Conservation (phyloP, 2,797 vertebrate genomes). For the Astyanax mexicanus region DNA sequence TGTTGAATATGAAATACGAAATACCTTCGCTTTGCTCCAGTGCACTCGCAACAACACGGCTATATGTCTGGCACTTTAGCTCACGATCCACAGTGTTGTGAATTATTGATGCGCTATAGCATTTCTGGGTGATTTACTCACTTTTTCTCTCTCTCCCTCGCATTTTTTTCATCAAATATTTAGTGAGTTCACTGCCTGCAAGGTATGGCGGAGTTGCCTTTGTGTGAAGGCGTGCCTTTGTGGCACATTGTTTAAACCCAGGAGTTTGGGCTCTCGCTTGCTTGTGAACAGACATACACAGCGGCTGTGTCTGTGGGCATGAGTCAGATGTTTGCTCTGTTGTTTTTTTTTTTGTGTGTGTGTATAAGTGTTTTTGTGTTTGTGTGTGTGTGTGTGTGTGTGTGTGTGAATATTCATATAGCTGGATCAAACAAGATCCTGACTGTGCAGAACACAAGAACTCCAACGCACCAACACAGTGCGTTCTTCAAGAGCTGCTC, state of each 20-base stretch:
- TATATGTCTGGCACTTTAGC: conserved; percentile 40
- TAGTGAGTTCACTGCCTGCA: conserved; percentile 9
- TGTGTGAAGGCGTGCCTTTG: conserved; percentile 8
- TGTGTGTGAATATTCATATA: conserved; percentile 21
- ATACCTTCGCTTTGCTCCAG: conserved; percentile 24
- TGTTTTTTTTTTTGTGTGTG: background rate
- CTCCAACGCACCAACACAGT: background rate
- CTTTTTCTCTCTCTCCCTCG: background rate
- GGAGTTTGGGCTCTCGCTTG: background rate
- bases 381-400: background rate
- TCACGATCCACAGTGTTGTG: conserved; percentile 45
- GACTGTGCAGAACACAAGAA: conserved; percentile 6
- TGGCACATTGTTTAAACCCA: conserved; percentile 21
- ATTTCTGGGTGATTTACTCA: conserved; percentile 20
- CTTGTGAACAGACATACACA: conserved; percentile 26
- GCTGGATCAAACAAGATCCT: background rate
- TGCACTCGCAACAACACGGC: conserved; percentile 27
- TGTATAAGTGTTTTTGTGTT: background rate
- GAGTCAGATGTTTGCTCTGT: conserved; percentile 8
- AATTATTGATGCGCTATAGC: conserved; percentile 57
- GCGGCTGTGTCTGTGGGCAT: conserved; percentile 9
- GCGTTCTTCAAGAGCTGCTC: background rate
- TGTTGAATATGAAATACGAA: background rate
- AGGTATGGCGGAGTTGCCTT: conserved; percentile 21
- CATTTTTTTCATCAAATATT: conserved; percentile 57